phyloP scores from a whole-genome alignment of 2,888 invertebrate genomes.

The Drosophila fulvimacula region DNA sequence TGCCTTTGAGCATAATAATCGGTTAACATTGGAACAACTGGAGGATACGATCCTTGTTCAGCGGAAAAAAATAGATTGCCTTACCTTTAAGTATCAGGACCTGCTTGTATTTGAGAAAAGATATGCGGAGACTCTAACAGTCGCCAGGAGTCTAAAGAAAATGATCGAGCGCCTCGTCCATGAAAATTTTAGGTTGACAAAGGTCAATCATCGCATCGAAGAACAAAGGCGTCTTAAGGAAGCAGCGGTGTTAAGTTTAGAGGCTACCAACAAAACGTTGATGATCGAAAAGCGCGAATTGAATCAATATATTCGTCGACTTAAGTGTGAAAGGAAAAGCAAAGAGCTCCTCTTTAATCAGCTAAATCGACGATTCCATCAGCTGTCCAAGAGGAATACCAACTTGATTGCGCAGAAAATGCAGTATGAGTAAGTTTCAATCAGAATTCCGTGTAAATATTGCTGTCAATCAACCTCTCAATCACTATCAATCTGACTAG shows the following conservation, averaged over 20 bases:
- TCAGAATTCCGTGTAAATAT: not conserved
- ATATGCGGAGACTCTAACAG: accelerated
- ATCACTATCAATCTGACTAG: no score
- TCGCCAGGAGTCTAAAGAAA: slow-evolving; percentile 1
- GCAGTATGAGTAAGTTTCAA: slow-evolving; percentile 30
- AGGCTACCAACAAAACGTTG: not conserved
- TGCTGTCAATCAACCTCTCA: not conserved
- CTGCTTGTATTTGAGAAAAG: slow-evolving; percentile 13
- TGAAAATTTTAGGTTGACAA: slow-evolving; percentile 24
- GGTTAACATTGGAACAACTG: slow-evolving; percentile 5
- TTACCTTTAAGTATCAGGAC: not conserved
- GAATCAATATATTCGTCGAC: not conserved
- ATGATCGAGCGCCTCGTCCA: slow-evolving; percentile 14
- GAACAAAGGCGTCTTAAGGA: not conserved
- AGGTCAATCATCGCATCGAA: not conserved
- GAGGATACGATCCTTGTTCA: slow-evolving; percentile 35
- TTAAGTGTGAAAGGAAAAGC: slow-evolving; percentile 34
- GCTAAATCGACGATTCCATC: slow-evolving; percentile 45
- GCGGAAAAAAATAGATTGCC: not conserved
- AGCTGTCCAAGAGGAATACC: slow-evolving; percentile 38
- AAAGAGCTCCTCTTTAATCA: slow-evolving; percentile 8
- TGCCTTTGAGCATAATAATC: slow-evolving; percentile 41
- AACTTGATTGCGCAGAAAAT: slow-evolving; percentile 20
- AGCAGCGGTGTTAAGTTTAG: not conserved
- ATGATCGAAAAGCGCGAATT: slow-evolving; percentile 7